Evolutionary conservation across 2,113 vertebrate genomes (phyloP).

Genomic region (Sclerurus mexicanus): DNA sequence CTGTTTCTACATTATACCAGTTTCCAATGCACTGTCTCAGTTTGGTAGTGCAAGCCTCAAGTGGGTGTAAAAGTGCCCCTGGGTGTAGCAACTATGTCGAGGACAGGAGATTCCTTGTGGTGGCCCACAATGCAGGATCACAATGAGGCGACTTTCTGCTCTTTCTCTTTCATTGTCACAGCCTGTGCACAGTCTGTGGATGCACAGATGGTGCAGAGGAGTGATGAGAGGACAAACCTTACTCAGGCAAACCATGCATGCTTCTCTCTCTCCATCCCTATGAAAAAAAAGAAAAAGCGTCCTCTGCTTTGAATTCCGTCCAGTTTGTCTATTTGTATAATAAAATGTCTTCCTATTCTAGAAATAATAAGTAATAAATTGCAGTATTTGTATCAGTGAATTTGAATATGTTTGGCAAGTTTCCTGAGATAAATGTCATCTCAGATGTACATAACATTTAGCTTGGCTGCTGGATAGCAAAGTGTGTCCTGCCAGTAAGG

Average conservation of each 20-base stretch:
- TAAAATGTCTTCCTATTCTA: not conserved
- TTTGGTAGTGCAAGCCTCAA: not conserved
- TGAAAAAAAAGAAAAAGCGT: not conserved
- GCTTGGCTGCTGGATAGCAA: not conserved
- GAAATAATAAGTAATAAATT: not conserved
- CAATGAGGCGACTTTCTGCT: not conserved
- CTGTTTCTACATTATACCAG: not conserved
- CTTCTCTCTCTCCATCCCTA: not conserved
- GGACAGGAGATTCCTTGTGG: not conserved
- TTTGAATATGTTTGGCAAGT: not conserved
- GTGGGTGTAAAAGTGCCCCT: not conserved
- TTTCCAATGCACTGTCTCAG: not conserved
- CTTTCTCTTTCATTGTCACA: not conserved
- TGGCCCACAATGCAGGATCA: not conserved
- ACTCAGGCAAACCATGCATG: not conserved
- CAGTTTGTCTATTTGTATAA: not conserved
- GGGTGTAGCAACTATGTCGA: not conserved
- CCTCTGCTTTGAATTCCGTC: not conserved
- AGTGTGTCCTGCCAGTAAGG: not conserved
- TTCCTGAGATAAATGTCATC: not conserved
- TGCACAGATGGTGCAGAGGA: constrained; percentile 18
- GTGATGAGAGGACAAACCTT: not conserved
- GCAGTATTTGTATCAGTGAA: not conserved
- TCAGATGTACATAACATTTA: not conserved
- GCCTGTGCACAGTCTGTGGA: not conserved